Evolutionary conservation across 1,140 invertebrate genomes (phyloP), one percentile per base, ranked within the genome.

Genomic region (Pseudomyrmex concolor): DNA sequence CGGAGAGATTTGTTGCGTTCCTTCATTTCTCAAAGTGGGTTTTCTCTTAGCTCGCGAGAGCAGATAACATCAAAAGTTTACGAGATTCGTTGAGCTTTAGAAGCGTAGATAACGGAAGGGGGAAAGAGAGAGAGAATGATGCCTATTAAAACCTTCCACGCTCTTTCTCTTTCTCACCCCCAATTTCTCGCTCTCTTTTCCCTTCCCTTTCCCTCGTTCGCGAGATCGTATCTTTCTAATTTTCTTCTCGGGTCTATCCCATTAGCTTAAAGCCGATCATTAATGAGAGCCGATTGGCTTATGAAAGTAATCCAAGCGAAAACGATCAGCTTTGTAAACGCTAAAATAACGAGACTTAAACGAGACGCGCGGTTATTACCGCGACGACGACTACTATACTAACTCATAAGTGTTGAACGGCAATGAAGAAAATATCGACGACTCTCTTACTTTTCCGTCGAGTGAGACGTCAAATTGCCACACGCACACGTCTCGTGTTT

Each of bases 201-300:
- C n/a, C 19, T 7, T 10, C 19, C 15, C 25, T 22, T 50, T n/a
- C 5, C 7, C n/a, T 17, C 2, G 19, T 43, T 17, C 59, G 54
- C 59, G 54, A 8, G 81, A 88, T 88, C 64, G 19, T 84, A 88
- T 88, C 86, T 84, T 82, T 81, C 85, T 88, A 85, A 88, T 88
- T 85, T 73, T 67, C 60, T 77, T 51, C 76, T 82, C 25, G 50
- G 2, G 25, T 78, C 19, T 74, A 85, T 77, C 67, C 77, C 57
- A 82, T 88, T 88, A 84, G 51, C 63, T 15, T 15, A 59, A 74
- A 50, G 50, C 76, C 74, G 83, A 87, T 88, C 70, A 72, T 88
- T 87, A 88, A 76, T 60, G 86, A 25, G 77, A 81, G 71, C 76
- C 76, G 76, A 85, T 74, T 72, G 74, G 66, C 59, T 43, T 25